phyloP scores from a whole-genome alignment of 2,797 vertebrate genomes.

The Liasis olivaceus region DNA sequence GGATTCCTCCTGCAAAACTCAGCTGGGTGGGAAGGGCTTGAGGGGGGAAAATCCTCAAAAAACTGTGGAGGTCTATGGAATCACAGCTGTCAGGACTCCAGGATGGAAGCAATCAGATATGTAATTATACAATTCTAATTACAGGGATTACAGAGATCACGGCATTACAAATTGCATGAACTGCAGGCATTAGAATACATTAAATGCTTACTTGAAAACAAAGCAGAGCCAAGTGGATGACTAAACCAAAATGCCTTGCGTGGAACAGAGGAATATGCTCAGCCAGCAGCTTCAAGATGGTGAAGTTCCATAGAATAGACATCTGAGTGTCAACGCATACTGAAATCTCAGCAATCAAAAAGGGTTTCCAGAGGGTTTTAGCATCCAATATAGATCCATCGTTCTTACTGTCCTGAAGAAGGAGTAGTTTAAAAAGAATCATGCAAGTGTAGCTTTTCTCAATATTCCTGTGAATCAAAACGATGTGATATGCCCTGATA shows the following conservation, averaged over 20 bases:
- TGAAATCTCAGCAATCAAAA: neutral
- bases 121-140: slow-evolving; percentile 62
- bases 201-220: slow-evolving; percentile 14
- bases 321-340: neutral
- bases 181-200: slow-evolving; percentile 44
- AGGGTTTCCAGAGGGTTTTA: neutral
- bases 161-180: slow-evolving; percentile 45
- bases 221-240: neutral
- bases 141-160: slow-evolving; percentile 52
- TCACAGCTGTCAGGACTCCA: slow-evolving; percentile 52
- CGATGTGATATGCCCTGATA: neutral
- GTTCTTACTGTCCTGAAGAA: neutral
- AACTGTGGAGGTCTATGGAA: slow-evolving; percentile 34
- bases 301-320: neutral
- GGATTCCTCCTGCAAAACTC: neutral
- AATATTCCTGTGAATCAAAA: neutral
- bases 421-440: neutral
- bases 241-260: neutral
- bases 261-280: neutral
- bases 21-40: neutral
- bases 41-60: neutral
- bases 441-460: neutral
- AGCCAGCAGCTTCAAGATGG: neutral
- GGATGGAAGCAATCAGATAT: slow-evolving; percentile 34
- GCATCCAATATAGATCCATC: neutral